Conservation (phyloP, 2,888 invertebrate genomes). For the Omphaloscelis lunosa region DNA sequence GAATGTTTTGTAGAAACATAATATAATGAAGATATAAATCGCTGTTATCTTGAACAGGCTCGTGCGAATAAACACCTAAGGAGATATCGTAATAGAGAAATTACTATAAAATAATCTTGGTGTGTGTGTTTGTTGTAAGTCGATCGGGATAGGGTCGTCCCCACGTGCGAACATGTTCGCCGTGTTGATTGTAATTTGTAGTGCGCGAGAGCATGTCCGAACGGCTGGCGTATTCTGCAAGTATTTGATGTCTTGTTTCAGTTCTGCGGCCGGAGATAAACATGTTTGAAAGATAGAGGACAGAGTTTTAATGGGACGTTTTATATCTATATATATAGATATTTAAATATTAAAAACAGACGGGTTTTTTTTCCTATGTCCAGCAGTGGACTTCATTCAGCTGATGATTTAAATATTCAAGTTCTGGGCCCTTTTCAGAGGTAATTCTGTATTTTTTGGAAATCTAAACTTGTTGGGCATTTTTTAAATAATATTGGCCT, state of each 20-base stretch:
- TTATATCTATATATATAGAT: neutral
- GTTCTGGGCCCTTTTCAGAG: no score
- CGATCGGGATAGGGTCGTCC: conserved; percentile 85
- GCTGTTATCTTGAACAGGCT: conserved; percentile 67
- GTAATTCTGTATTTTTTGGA: neutral
- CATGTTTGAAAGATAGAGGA: conserved; percentile 33
- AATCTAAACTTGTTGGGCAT: neutral
- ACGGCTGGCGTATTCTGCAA: conserved; percentile 78
- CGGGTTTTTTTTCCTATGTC: neutral
- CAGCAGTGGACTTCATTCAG: no score
- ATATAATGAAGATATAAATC: conserved; percentile 71
- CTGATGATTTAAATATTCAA: neutral
- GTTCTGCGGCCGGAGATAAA: conserved; percentile 42
- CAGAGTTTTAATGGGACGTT: conserved; percentile 17
- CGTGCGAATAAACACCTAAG: conserved; percentile 69
- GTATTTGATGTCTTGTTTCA: conserved; percentile 60
- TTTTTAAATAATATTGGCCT: neutral
- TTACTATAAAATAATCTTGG: conserved; percentile 86
- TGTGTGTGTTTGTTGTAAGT: conserved; percentile 83
- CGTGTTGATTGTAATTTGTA: conserved; percentile 91
- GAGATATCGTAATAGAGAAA: conserved; percentile 86
- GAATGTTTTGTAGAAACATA: conserved; percentile 57
- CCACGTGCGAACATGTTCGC: conserved; percentile 88
- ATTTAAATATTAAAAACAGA: conserved; percentile 12
- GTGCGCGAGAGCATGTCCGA: conserved; percentile 84